Evolutionary conservation across 2,113 vertebrate species (phyloP).

Genomic region (Channa argus): DNA sequence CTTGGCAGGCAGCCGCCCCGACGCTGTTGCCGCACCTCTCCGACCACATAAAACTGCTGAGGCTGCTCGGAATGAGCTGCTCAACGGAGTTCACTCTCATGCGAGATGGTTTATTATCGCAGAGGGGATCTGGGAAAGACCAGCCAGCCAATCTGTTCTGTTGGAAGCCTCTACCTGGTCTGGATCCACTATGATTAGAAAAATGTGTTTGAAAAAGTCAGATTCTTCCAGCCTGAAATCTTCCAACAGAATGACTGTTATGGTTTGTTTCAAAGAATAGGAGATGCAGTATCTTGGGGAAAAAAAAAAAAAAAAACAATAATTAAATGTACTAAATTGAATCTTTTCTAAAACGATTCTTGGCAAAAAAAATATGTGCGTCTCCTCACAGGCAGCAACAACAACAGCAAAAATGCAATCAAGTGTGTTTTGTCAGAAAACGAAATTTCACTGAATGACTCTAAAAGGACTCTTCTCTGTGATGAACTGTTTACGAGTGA

Average conservation of each 20-base stretch:
- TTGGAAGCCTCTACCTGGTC: conserved; percentile 20
- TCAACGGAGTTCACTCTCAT: conserved; percentile 41
- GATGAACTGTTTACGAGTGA: conserved; percentile 11
- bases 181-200: conserved; percentile 26
- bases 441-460: not conserved
- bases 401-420: not conserved
- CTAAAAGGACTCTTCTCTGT: not conserved
- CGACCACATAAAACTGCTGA: conserved; percentile 52
- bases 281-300: not conserved
- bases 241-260: not conserved
- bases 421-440: not conserved
- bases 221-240: not conserved
- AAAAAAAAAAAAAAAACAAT: too few species aligned
- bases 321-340: too few species aligned
- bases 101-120: conserved; percentile 49
- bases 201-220: conserved; percentile 2
- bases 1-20: conserved; percentile 29
- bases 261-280: not conserved
- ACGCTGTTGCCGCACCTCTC: conserved; percentile 17
- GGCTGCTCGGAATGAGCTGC: conserved; percentile 24
- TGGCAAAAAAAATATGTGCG: not conserved
- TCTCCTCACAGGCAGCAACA: not conserved
- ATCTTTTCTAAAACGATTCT: too few species aligned
- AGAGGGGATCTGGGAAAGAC: conserved; percentile 21
- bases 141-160: conserved; percentile 52